phyloP scores from a whole-genome alignment of 2,797 vertebrate genomes.

The Leptoclinus maculatus region DNA sequence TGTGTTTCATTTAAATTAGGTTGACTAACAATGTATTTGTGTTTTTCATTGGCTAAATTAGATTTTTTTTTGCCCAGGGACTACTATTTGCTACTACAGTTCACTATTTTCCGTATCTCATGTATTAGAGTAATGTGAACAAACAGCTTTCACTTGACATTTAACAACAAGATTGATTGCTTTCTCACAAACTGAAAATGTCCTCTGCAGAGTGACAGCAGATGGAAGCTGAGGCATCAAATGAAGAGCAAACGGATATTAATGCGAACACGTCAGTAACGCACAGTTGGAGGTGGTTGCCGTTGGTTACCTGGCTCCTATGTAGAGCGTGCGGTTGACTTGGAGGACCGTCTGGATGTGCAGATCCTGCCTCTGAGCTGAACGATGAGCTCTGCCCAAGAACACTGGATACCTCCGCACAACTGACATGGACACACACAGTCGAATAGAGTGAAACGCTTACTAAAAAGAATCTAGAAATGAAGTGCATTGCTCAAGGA shows the following conservation, averaged over 20 bases:
- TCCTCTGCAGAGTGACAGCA: conserved; percentile 66
- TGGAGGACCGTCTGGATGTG: conserved; percentile 94
- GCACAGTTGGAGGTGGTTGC: conserved; percentile 75
- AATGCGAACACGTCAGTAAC: conserved; percentile 60
- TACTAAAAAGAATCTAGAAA: background rate
- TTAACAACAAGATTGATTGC: conserved; percentile 47
- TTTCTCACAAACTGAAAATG: conserved; percentile 53
- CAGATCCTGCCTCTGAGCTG: conserved; percentile 84
- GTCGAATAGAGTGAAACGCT: background rate
- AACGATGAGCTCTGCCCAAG: conserved; percentile 89
- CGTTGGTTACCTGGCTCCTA: conserved; percentile 92
- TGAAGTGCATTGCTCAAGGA: conserved; percentile 35
- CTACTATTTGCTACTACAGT: background rate
- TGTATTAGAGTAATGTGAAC: conserved; percentile 24
- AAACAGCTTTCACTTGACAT: conserved; percentile 65
- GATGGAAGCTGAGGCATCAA: conserved; percentile 69
- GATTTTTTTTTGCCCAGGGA: background rate
- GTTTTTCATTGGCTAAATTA: background rate
- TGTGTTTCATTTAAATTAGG: background rate
- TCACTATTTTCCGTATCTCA: conserved; percentile 28
- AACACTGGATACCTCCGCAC: conserved; percentile 93
- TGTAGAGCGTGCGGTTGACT: conserved; percentile 95
- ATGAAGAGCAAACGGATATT: conserved; percentile 69
- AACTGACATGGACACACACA: conserved; percentile 76
- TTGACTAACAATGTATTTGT: conserved; percentile 7